Conservation (phyloP, 2,888 invertebrate genomes). For the Cataglyphis livida region DNA sequence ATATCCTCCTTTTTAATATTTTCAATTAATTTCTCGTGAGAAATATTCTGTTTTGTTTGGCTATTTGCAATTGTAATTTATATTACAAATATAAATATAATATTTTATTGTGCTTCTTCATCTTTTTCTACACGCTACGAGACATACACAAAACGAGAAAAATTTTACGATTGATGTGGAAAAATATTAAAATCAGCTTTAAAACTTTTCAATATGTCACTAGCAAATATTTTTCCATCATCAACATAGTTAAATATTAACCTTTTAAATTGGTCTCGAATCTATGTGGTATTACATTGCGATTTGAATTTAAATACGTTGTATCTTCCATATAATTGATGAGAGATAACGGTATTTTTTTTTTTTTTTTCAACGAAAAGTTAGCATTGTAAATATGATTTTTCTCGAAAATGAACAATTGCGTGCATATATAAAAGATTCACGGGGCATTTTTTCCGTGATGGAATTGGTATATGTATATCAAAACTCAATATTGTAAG, state of each 20-base stretch:
- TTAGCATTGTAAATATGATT: neutral
- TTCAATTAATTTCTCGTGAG: neutral
- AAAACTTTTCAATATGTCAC: neutral
- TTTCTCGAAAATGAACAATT: slow-evolving; percentile 26
- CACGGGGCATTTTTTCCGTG: neutral
- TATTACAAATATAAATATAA: neutral
- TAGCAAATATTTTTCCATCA: neutral
- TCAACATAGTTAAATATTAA: slow-evolving; percentile 25
- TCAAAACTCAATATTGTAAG: slow-evolving; percentile 46
- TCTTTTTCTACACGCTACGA: neutral
- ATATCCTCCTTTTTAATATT: neutral
- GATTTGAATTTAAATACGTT: neutral
- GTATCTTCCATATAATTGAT: neutral
- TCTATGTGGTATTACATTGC: neutral
- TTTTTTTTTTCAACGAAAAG: neutral
- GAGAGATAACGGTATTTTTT: neutral
- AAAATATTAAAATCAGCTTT: neutral
- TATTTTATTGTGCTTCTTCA: neutral
- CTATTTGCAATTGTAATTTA: neutral
- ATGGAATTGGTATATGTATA: slow-evolving; percentile 23
- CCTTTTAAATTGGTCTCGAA: neutral
- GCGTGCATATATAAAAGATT: slow-evolving; percentile 24
- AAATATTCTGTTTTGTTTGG: neutral
- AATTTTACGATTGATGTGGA: neutral
- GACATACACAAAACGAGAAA: neutral